phyloP scores from a whole-genome alignment of 1,140 invertebrate species.

The Drosophila takahashii region DNA sequence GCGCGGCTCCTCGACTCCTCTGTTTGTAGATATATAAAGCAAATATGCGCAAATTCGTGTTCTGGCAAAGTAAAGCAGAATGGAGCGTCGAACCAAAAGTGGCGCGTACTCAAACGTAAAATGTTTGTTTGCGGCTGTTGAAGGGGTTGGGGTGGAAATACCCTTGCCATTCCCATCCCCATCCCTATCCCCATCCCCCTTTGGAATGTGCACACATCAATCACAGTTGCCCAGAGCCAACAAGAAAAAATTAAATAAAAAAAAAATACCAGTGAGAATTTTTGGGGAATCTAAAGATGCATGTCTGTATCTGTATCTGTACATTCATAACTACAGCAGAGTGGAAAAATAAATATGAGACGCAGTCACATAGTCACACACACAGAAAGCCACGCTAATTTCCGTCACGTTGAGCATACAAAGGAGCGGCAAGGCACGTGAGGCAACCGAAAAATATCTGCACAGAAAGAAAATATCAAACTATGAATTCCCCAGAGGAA shows the following conservation, averaged over 20 bases:
- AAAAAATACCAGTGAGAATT: slow-evolving; percentile 53
- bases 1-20: slow-evolving; percentile 12
- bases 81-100: slow-evolving; percentile 69
- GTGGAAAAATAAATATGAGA: slow-evolving; percentile 76
- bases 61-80: slow-evolving; percentile 65
- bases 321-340: slow-evolving; percentile 78
- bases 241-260: slow-evolving; percentile 32
- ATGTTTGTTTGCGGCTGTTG: slow-evolving; percentile 74
- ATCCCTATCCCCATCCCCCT: background rate
- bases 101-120: slow-evolving; percentile 80
- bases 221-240: slow-evolving; percentile 43
- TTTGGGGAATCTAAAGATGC: slow-evolving; percentile 69
- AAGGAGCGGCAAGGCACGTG: slow-evolving; percentile 69
- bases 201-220: slow-evolving; percentile 70
- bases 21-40: slow-evolving; percentile 36
- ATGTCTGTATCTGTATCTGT: slow-evolving; percentile 44
- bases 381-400: slow-evolving; percentile 71
- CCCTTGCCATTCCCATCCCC: background rate
- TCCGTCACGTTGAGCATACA: slow-evolving; percentile 82
- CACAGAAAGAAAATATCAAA: slow-evolving; percentile 13
- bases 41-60: slow-evolving; percentile 83
- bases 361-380: slow-evolving; percentile 29
- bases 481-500: background rate
- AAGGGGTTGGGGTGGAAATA: background rate
- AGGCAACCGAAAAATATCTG: slow-evolving; percentile 42